Conservation (phyloP, 2,797 vertebrate species). For the Echeneis naucrates region DNA sequence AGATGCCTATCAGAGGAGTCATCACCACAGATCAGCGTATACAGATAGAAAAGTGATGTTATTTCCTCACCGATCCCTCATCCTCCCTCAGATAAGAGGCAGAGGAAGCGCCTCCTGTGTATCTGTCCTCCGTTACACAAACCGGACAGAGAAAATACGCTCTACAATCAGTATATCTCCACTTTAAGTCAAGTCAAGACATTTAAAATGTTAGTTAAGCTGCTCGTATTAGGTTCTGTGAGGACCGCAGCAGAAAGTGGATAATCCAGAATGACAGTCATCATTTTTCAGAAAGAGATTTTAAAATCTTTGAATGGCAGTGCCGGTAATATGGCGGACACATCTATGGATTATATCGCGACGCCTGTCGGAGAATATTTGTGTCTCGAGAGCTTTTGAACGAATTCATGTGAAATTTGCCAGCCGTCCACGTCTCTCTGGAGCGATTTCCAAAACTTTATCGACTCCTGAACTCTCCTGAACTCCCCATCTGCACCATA, state of each 20-base stretch:
- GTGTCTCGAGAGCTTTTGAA: too few relatives aligned
- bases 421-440: too few relatives aligned
- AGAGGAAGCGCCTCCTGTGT: conserved; percentile 49
- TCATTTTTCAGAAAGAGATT: not conserved
- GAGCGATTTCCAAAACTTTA: not conserved
- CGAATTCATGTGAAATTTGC: not conserved
- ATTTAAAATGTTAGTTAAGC: not conserved
- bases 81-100: conserved; percentile 70
- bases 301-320: not conserved
- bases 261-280: not conserved
- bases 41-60: conserved; percentile 68
- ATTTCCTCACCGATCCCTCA: conserved; percentile 70
- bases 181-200: not conserved
- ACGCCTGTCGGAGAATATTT: too few relatives aligned
- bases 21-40: conserved; percentile 67
- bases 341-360: not conserved
- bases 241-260: not conserved
- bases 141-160: not conserved
- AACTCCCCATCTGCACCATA: not conserved
- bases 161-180: not conserved
- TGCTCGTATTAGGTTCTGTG: too few relatives aligned
- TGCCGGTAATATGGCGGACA: not conserved
- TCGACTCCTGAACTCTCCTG: not conserved
- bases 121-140: not conserved
- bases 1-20: conserved; percentile 77